Evolutionary conservation across 1,140 invertebrate genomes (phyloP), one percentile per base, ranked within the genome.

Genomic region (Drosophila mojavensis): DNA sequence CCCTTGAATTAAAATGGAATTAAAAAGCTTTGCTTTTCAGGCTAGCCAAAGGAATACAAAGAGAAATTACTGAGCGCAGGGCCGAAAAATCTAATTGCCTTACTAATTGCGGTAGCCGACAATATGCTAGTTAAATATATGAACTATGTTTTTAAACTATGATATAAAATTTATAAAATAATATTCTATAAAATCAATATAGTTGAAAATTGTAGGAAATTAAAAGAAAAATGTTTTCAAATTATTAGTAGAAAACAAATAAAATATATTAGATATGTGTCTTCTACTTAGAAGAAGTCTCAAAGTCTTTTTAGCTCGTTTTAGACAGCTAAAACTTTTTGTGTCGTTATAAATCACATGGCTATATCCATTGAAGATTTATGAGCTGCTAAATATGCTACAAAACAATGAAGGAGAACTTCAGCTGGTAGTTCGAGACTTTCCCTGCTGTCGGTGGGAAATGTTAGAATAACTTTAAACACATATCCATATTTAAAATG

Each of bases 351-450:
- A 88, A 88, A 89, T 88, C 85, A 89, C 74, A 70, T 59, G 66
- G 68, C 70, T 84, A 70, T 56, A 81, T 70, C 84, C 80, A 81
- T 84, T 51, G 60, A 78, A 89, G 85, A 88, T 88, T 88, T 88
- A 88, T 80, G 84, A 80, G 84, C 80, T 88, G 83, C 70, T 89
- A 88, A 89, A 88, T 80, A 80, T 89, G 70, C 65, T 53, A 60
- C 63, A 36, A 68, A 65, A 75, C 59, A 75, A 60, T 58, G 45
- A 59, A 36, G 54, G 36, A 50, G 20, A 15, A 62, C 2, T 62
- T 62, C 5, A 50, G 15, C 26, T 59, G 26, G 28, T 4, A 5
- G 26, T 13, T 33, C 13, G n/a, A n/a, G 13, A 45, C 61, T 55
- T 36, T 30, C 28, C 3, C 2, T n/a, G 20, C 61, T 55, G 28